Conservation (phyloP, 2,113 vertebrate genomes). For the Brachyistius frenatus region DNA sequence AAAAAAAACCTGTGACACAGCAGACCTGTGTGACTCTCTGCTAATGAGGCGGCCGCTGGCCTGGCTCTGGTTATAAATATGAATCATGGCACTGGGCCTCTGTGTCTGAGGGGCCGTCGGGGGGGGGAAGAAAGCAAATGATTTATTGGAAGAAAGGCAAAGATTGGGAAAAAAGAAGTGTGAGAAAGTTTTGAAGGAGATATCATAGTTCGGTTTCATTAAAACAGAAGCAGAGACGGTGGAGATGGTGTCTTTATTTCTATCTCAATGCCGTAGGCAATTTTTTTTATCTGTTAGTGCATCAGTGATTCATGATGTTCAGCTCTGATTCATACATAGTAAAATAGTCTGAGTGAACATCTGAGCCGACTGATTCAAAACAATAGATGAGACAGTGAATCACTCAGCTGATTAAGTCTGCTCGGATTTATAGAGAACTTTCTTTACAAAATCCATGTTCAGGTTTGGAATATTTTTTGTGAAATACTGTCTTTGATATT, state of each 20-base stretch:
- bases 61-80: conserved; percentile 70
- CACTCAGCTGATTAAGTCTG: background rate
- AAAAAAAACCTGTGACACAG: conserved; percentile 46
- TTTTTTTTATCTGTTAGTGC: background rate
- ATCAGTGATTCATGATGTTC: conserved; percentile 13
- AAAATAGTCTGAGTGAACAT: background rate
- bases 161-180: conserved; percentile 26
- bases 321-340: conserved; percentile 1
- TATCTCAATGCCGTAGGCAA: background rate
- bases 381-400: background rate
- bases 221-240: conserved; percentile 18
- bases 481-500: background rate
- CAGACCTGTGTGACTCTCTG: conserved; percentile 39
- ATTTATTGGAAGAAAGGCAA: conserved; percentile 38
- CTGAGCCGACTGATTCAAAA: conserved; percentile 8
- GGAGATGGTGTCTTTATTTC: conserved; percentile 7
- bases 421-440: background rate
- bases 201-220: conserved; percentile 31
- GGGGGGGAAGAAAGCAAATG: conserved; percentile 10
- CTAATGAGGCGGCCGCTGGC: conserved; percentile 63
- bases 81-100: conserved; percentile 57
- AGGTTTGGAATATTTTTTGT: background rate
- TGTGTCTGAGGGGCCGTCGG: conserved; percentile 32
- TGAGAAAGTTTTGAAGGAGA: conserved; percentile 22
- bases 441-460: background rate